A percentile compares a stretch with the other conserved stretches of the same genome.
phyloP scores from a whole-genome alignment of 2,113 vertebrate species.

The Etheostoma cragini region DNA sequence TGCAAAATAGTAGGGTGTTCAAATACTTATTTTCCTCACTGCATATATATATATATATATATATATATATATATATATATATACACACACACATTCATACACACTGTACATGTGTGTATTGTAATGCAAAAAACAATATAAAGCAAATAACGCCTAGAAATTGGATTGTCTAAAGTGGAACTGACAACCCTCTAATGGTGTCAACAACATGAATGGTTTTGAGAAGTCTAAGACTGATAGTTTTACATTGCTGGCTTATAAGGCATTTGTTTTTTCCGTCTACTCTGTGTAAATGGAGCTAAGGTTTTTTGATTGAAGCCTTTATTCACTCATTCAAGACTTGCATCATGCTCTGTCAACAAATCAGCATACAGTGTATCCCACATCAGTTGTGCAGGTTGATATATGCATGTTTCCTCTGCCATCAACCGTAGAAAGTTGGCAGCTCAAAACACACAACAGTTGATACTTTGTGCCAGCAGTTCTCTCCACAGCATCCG shows the following conservation, averaged over 20 bases:
- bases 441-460: slow-evolving; percentile 1
- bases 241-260: neutral
- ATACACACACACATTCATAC: neutral
- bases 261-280: neutral
- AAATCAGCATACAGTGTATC: slow-evolving; percentile 12
- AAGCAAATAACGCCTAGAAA: neutral
- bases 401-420: slow-evolving; percentile 37
- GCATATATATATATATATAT: too few relatives aligned
- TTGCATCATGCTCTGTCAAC: slow-evolving; percentile 37
- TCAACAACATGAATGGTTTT: neutral
- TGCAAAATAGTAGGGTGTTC: too few relatives aligned
- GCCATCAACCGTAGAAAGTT: slow-evolving; percentile 2
- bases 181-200: neutral
- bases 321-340: neutral
- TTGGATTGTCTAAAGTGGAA: neutral
- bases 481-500: neutral
- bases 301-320: slow-evolving; percentile 18
- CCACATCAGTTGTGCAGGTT: slow-evolving; percentile 28
- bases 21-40: too few relatives aligned
- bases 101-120: neutral
- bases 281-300: neutral
- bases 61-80: neutral
- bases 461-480: slow-evolving; percentile 4
- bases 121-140: neutral
- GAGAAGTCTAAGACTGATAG: neutral